Base-by-base conservation (phyloP, 2,113 vertebrate species). In the Fregetta grallaria region DNA sequence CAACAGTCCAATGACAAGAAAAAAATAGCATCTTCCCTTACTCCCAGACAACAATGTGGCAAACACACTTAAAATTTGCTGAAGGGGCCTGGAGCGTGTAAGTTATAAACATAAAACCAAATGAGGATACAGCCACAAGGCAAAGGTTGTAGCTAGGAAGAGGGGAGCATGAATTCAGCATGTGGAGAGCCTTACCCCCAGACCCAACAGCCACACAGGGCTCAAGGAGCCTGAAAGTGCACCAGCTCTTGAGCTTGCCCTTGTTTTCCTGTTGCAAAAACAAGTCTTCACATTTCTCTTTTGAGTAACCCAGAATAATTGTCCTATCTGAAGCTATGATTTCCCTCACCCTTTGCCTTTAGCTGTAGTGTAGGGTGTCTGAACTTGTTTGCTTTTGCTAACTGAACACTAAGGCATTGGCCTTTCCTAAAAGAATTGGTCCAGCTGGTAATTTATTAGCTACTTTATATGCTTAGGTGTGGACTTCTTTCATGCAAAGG, bases 31-130 rank as follows among this genome's bases (percentile, higher is more conserved):
- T 45, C 90, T 89, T 89, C 91, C 50, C 66, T 94, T 80, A 52
- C 71, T 71, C 86, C 88, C 88, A 92, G 94, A 96, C 93, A 45
- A 91, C 91, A 74, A 70, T 30, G 93, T 97, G 97, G 93, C 95
- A 97, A 97, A 97, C 80, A 97, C 94, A 87, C 32, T 40, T 88
- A 49, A 77, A 95, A 97, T 97, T 97, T 97, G 85, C 95, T 96
- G 88, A 93, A 96, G 36, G 47, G 84, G 71, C 86, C 88, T 94
- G 91, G 77, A 90, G 42, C 71, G 82, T 80, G 4, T 15, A 42
- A 34, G 55, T 56, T 91, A 86, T 78, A 97, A 97, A 94, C 59
- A 93, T 87, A 95, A 92, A 96, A 34, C 38, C 86, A 90, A 94
- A 65, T 27, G 66, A 96, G 88, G 93, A 71, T 52, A 83, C 13